Evolutionary conservation across 1,140 invertebrate genomes (phyloP).

Genomic region (Magallana gigas): DNA sequence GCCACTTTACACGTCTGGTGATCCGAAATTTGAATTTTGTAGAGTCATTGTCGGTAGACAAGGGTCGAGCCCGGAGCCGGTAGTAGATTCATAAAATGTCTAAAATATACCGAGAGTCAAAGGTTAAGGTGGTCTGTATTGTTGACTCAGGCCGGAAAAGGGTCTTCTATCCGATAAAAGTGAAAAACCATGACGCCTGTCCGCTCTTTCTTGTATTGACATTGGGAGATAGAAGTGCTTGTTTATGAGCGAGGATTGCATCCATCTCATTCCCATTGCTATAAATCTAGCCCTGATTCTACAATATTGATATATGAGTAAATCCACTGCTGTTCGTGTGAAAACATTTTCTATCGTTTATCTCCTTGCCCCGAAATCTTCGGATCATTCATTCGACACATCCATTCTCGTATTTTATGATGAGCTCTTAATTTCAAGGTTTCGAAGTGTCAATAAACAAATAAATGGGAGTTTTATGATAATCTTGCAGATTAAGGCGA

Average conservation of each 20-base stretch:
- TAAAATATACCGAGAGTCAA: neutral
- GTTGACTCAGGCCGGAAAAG: conserved; percentile 20
- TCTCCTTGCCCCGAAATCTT: neutral
- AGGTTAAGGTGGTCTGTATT: neutral
- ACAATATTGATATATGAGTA: conserved; percentile 1
- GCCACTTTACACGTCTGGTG: conserved; percentile 7
- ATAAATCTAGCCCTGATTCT: conserved; percentile 20
- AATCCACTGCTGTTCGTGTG: conserved; percentile 9
- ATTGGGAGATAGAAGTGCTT: conserved; percentile 24
- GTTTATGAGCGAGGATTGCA: conserved; percentile 16
- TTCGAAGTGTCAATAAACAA: conserved; percentile 33
- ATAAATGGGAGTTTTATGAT: conserved; percentile 21
- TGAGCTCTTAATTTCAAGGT: conserved; percentile 25
- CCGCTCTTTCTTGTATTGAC: conserved; percentile 26
- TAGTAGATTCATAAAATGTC: conserved; percentile 29
- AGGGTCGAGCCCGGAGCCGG: neutral
- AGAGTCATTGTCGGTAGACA: conserved; percentile 15
- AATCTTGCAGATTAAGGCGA: conserved; percentile 19
- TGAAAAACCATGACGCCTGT: conserved; percentile 32
- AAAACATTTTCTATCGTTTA: conserved; percentile 16
- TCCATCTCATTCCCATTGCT: neutral
- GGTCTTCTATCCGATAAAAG: conserved; percentile 24
- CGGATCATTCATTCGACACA: neutral
- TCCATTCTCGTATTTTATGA: conserved; percentile 24
- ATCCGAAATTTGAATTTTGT: conserved; percentile 35